Conservation (phyloP, 2,113 vertebrate genomes). For the Hyla sarda region DNA sequence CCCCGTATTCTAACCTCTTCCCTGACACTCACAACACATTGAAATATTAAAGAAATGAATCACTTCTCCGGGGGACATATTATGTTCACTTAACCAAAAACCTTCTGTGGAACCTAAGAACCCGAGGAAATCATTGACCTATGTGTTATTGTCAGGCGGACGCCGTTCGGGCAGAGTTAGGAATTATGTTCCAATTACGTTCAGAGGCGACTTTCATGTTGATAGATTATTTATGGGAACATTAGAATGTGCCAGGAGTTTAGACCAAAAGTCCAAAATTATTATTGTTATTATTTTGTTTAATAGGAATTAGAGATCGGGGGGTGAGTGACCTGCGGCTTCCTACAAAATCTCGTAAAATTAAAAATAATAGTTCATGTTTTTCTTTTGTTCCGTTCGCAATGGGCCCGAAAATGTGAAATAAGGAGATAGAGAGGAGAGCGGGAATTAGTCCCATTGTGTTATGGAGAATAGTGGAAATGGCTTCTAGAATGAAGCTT, state of each 20-base stretch:
- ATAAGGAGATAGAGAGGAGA: background rate
- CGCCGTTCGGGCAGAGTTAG: conserved; percentile 4
- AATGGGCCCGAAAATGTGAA: background rate
- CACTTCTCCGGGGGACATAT: conserved; percentile 49
- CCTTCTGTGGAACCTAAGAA: background rate
- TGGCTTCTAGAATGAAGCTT: background rate
- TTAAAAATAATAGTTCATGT: background rate
- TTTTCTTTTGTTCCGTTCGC: background rate
- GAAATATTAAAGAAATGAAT: conserved; percentile 57
- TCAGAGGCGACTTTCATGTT: conserved; percentile 28
- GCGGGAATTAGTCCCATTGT: background rate
- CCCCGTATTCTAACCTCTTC: conserved; percentile 39
- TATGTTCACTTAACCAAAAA: conserved; percentile 39
- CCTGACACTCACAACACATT: conserved; percentile 8
- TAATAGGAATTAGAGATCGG: background rate
- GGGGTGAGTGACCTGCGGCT: background rate
- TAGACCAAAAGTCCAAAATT: background rate
- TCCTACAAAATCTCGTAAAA: background rate
- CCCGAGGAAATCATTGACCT: conserved; percentile 55
- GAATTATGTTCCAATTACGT: conserved; percentile 56
- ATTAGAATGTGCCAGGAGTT: background rate
- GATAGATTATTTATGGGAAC: conserved; percentile 40
- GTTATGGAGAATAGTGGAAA: background rate
- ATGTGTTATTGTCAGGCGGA: conserved; percentile 34
- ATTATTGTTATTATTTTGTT: background rate